Evolutionary conservation across 2,113 vertebrate genomes (phyloP).

Genomic region (Perca fluviatilis): DNA sequence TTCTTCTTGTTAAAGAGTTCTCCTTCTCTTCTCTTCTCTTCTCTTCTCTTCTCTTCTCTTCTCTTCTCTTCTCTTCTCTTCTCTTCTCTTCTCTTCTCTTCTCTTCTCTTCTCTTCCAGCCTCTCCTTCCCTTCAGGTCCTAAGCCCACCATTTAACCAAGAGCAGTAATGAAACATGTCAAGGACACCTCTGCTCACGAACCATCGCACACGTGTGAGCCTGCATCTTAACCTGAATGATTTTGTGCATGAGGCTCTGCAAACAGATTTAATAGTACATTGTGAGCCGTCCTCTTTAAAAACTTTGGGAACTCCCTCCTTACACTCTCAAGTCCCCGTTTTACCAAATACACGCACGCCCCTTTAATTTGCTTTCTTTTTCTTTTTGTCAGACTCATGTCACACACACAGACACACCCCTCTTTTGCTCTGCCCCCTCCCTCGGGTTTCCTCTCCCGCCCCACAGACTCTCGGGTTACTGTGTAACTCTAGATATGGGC

Average conservation of each 20-base stretch:
- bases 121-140: conserved; percentile 5
- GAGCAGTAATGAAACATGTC: neutral
- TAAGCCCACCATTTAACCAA: conserved; percentile 36
- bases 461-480: conserved; percentile 68
- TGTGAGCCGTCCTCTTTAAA: conserved; percentile 60
- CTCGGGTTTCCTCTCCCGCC: conserved; percentile 33
- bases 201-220: conserved; percentile 16
- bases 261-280: conserved; percentile 36
- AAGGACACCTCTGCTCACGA: conserved; percentile 11
- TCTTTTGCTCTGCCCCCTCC: conserved; percentile 41
- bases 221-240: conserved; percentile 21
- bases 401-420: conserved; percentile 32
- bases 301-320: conserved; percentile 76
- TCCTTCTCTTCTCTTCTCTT: neutral
- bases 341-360: conserved; percentile 60
- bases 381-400: conserved; percentile 36
- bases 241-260: conserved; percentile 18
- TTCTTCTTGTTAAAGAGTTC: neutral
- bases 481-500: conserved; percentile 67
- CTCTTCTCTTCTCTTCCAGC: neutral
- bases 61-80: neutral
- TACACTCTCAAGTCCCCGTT: conserved; percentile 43
- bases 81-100: neutral
- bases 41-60: neutral
- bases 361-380: conserved; percentile 59